These are phyloP conservation scores for Hemibagrus guttatus DNA, from an alignment of 2,797 vertebrate species.

Conservation along the genomic window DNA sequence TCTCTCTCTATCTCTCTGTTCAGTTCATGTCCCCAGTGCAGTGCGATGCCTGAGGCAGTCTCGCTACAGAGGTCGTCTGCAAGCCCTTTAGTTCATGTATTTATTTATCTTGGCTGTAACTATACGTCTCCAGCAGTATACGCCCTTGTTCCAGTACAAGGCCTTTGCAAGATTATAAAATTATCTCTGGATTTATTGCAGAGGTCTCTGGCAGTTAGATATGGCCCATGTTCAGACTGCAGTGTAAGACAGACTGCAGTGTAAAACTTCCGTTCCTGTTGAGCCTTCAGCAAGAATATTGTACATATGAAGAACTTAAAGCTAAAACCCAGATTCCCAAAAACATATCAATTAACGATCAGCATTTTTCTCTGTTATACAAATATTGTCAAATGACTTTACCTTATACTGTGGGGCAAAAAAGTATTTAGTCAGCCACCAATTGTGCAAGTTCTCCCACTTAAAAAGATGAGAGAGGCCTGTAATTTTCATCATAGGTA, in stretches of 20 bases:
- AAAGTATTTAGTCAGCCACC: too few species aligned
- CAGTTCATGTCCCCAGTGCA: conserved; percentile 59
- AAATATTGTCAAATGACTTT: background rate
- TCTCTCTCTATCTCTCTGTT: conserved; percentile 35
- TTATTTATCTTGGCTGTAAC: conserved; percentile 49
- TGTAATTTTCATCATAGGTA: too few species aligned
- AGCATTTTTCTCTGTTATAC: background rate
- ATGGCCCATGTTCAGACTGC: too few species aligned
- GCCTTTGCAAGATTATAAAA: conserved; percentile 18
- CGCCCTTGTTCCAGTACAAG: background rate
- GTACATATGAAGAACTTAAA: background rate
- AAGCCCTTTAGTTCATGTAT: conserved; percentile 53
- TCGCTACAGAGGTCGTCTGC: conserved; percentile 60
- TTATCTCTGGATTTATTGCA: background rate
- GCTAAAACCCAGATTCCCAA: background rate
- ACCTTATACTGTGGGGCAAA: too few species aligned
- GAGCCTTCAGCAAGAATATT: background rate
- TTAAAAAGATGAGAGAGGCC: too few species aligned
- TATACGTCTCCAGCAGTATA: conserved; percentile 43
- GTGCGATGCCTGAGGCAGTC: conserved; percentile 52
- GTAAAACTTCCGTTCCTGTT: background rate
- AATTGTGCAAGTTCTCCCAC: too few species aligned
- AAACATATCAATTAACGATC: background rate
- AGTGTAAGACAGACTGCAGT: background rate
- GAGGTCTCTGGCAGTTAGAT: background rate